Conservation (phyloP, 2,797 vertebrate species). For the Acipenser transmontanus region DNA sequence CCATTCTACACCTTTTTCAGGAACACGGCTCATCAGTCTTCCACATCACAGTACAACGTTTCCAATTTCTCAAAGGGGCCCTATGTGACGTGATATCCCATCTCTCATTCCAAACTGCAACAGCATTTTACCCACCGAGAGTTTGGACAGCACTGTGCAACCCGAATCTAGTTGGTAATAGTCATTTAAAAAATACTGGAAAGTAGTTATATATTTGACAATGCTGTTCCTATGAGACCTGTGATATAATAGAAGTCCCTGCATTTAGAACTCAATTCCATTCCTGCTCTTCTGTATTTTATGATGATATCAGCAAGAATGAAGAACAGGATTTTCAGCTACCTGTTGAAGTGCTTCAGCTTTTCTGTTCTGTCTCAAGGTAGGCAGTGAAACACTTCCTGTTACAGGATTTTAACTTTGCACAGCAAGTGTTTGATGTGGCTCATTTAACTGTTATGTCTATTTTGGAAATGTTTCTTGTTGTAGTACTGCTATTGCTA, state of each 20-base stretch:
- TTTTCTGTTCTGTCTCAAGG: not conserved
- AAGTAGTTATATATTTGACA: not conserved
- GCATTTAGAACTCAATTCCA: too few species aligned
- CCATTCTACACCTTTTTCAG: too few species aligned
- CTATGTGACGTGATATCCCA: not conserved
- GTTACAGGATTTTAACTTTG: too few species aligned
- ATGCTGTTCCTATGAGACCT: too few species aligned
- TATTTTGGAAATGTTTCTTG: too few species aligned
- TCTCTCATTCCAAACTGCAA: not conserved
- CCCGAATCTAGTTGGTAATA: not conserved
- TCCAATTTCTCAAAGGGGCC: slow-evolving; percentile 3
- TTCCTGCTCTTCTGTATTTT: too few species aligned
- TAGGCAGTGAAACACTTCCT: not conserved
- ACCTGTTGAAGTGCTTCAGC: not conserved
- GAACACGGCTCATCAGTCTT: not conserved
- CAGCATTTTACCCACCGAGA: not conserved
- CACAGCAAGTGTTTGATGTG: too few species aligned
- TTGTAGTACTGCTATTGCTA: too few species aligned
- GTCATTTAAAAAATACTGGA: not conserved
- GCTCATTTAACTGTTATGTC: too few species aligned
- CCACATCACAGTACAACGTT: not conserved
- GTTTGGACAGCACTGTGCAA: not conserved
- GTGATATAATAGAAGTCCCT: too few species aligned
- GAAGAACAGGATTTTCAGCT: not conserved
- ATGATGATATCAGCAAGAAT: not conserved